A percentile compares a stretch with the other conserved stretches of the same genome.
Evolutionary conservation across 1,140 invertebrate species (phyloP).

Genomic region (Drosophila suzukii): DNA sequence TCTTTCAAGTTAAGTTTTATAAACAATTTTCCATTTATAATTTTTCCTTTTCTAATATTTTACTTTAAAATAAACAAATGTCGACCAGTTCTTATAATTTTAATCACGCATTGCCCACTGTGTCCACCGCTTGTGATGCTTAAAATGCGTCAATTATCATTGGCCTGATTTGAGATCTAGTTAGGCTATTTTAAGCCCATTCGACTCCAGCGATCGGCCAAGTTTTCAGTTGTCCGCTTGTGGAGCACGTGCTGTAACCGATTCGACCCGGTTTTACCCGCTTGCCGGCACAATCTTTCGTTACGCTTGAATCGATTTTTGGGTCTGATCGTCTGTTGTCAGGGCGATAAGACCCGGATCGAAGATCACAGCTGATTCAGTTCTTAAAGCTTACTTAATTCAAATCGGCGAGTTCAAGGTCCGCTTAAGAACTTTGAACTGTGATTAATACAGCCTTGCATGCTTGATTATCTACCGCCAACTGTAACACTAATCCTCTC

Average conservation of each 20-base stretch:
- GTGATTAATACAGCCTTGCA: constrained; percentile 11
- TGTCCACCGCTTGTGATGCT: constrained; percentile 4
- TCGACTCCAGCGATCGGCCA: constrained; percentile 1
- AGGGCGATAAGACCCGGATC: constrained; percentile 50
- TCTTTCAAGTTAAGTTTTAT: neutral
- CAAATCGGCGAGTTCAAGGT: constrained; percentile 47
- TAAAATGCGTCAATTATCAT: neutral
- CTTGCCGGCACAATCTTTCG: constrained; percentile 24
- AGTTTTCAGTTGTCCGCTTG: constrained; percentile 6
- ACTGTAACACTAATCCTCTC: constrained; percentile 26
- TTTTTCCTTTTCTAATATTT: neutral
- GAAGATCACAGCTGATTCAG: constrained; percentile 36
- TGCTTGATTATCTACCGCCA: neutral
- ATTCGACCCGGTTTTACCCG: constrained; percentile 32
- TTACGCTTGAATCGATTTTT: constrained; percentile 27
- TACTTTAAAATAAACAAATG: too few species aligned
- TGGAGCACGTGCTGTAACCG: constrained; percentile 27
- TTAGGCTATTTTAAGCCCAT: neutral
- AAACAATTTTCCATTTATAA: neutral
- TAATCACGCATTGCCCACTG: neutral
- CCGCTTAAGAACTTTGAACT: constrained; percentile 1
- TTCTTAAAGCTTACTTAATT: constrained; percentile 13
- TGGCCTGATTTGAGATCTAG: too few species aligned
- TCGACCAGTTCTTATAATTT: neutral
- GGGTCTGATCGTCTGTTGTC: constrained; percentile 35